Evolutionary conservation across 2,797 vertebrate genomes (phyloP).

Genomic region (Liparis tanakae): DNA sequence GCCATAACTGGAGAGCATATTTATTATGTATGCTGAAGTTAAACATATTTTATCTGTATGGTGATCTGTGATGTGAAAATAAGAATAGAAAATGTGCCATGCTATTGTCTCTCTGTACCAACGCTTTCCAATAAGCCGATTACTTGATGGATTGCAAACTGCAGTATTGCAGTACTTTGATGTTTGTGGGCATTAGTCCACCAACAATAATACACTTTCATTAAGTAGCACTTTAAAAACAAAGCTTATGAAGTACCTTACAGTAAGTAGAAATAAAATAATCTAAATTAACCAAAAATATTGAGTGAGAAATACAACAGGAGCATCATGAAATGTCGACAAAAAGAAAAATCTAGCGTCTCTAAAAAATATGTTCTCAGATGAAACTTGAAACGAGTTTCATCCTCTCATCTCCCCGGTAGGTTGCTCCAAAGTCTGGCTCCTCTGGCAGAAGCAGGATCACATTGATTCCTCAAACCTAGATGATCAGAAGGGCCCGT

Average conservation of each 20-base stretch:
- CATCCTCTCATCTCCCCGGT: constrained; percentile 39
- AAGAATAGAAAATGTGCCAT: constrained; percentile 36
- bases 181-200: not conserved
- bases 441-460: constrained; percentile 29
- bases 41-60: too few relatives aligned
- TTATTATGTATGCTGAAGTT: constrained; percentile 52
- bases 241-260: not conserved
- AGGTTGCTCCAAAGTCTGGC: constrained; percentile 28
- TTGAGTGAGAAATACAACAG: not conserved
- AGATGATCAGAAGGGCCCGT: constrained; percentile 40
- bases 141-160: constrained; percentile 9
- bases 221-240: too few relatives aligned
- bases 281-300: not conserved
- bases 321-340: not conserved
- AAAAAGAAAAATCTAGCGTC: constrained; percentile 6
- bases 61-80: constrained; percentile 48
- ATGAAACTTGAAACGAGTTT: constrained; percentile 38
- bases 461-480: constrained; percentile 51
- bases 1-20: constrained; percentile 8
- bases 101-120: constrained; percentile 23
- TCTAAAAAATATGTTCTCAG: too few relatives aligned
- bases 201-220: constrained; percentile 9
- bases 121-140: constrained; percentile 8
- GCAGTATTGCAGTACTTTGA: constrained; percentile 10
- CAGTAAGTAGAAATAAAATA: constrained; percentile 1